Conservation (phyloP, 2,888 invertebrate genomes). For the Lypha dubia region DNA sequence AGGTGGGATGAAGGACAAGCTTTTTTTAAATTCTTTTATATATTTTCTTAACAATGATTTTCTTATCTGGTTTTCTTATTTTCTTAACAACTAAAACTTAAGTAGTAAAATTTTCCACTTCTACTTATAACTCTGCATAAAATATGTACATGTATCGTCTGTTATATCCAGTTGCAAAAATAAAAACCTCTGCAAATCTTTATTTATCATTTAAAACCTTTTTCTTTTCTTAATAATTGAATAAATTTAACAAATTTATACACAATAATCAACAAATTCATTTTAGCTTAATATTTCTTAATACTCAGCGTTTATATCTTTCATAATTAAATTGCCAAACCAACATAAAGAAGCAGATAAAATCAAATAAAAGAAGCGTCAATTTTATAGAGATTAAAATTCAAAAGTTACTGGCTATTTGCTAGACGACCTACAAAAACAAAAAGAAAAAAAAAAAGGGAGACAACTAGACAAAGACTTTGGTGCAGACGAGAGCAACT, state of each 20-base stretch:
- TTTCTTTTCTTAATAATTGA: not conserved
- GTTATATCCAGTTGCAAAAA: not conserved
- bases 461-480: not conserved
- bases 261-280: slow-evolving; percentile 9
- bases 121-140: not conserved
- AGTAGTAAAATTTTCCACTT: too few relatives aligned
- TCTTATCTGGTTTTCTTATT: too few relatives aligned
- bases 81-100: too few relatives aligned
- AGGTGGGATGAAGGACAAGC: too few relatives aligned
- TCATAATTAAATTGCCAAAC: slow-evolving; percentile 51
- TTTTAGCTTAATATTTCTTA: slow-evolving; percentile 37
- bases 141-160: too few relatives aligned
- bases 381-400: slow-evolving; percentile 44
- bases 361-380: slow-evolving; percentile 31
- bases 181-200: not conserved
- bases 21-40: too few relatives aligned
- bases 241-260: not conserved
- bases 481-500: slow-evolving; percentile 10
- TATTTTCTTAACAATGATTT: too few relatives aligned
- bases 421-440: not conserved
- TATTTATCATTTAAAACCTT: not conserved
- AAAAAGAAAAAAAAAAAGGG: not conserved
- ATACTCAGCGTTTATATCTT: slow-evolving; percentile 23
- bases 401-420: slow-evolving; percentile 41
- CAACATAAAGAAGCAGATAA: slow-evolving; percentile 1